Evolutionary conservation across 2,888 invertebrate species (phyloP).

Genomic region (Leptopilina myrica): DNA sequence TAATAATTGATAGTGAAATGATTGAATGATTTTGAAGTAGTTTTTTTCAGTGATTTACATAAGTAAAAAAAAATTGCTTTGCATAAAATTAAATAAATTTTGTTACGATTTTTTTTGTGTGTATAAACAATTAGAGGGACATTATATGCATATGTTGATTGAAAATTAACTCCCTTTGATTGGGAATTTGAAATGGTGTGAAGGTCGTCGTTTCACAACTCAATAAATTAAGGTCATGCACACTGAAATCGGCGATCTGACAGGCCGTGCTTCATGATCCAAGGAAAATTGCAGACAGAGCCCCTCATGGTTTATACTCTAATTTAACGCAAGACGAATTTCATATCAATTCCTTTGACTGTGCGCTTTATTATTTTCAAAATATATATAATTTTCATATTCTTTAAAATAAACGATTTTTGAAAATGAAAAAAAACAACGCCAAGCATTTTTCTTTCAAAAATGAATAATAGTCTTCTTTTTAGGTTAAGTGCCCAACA

Average conservation of each 20-base stretch:
- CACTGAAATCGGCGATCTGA: slow-evolving; percentile 11
- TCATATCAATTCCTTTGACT: neutral
- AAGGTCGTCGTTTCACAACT: slow-evolving; percentile 10
- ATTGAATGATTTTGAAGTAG: too few species aligned
- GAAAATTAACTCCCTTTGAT: slow-evolving; percentile 11
- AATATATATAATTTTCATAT: too few species aligned
- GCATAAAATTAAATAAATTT: too few species aligned
- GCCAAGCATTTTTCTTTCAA: too few species aligned
- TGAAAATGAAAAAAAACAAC: too few species aligned
- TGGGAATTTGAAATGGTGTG: neutral
- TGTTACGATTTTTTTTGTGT: too few species aligned
- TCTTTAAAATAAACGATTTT: neutral
- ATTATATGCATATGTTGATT: slow-evolving; percentile 1
- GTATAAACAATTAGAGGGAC: neutral
- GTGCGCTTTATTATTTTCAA: neutral
- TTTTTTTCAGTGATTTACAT: too few species aligned
- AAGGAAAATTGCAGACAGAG: slow-evolving; percentile 26
- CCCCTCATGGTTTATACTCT: slow-evolving; percentile 39
- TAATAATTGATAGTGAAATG: too few species aligned
- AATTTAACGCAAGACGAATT: slow-evolving; percentile 51
- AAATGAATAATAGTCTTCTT: too few species aligned
- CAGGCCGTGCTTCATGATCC: slow-evolving; percentile 19
- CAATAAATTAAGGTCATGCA: slow-evolving; percentile 20
- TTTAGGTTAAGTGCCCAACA: too few species aligned
- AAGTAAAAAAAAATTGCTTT: too few species aligned